Base-by-base conservation (phyloP, 2,113 vertebrate species). In the Pseudorectes ferrugineus region DNA sequence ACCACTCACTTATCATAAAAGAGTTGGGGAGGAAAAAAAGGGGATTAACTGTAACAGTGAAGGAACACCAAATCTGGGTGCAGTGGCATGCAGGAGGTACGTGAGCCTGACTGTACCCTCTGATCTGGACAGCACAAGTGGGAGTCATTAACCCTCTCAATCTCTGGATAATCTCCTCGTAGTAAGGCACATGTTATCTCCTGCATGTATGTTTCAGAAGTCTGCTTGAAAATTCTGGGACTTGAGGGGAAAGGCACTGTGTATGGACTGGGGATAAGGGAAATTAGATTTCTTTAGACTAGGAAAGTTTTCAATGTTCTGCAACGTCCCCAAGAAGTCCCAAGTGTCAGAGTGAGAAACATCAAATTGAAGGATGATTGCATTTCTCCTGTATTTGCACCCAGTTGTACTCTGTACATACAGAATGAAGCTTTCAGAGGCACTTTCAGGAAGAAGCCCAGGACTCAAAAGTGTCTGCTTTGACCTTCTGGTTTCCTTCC, bases 91-190 rank as follows among this genome's bases (percentile, higher is more conserved):
- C 26, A 75, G 25, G 13, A 76, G 6, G 11, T 68, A 7, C 23
- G 42, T 55, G 40, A 86, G 20, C 14, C 35, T 28, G 16, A n/a
- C n/a, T 22, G 9, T 12, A 6, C 3, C 20, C 38, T 40, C 35
- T 35, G 40, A 59, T 42, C 23, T 42, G n/a, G 33, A 51, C 45
- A 61, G 35, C 8, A 21, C 1, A 1, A 59, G 3, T 23, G 8
- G 24, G 16, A 92, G 21, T 24, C 63, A 26, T 9, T 33, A 48
- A 67, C 29, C 21, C 25, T 31, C 54, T 0, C 0, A 14, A 2
- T 71, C n/a, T 26, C 42, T 3, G 2, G 11, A 35, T 5, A 59
- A 63, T 8, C 14, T 57, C 45, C 1, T 3, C 2, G 12, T 13
- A 25, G 31, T 31, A 67, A 75, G 59, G 29, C 25, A 71, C 19